Percentiles rank a stretch among this genome's conserved stretches.
Conservation (phyloP, 1,140 invertebrate species). For the Melipona quadrifasciata region DNA sequence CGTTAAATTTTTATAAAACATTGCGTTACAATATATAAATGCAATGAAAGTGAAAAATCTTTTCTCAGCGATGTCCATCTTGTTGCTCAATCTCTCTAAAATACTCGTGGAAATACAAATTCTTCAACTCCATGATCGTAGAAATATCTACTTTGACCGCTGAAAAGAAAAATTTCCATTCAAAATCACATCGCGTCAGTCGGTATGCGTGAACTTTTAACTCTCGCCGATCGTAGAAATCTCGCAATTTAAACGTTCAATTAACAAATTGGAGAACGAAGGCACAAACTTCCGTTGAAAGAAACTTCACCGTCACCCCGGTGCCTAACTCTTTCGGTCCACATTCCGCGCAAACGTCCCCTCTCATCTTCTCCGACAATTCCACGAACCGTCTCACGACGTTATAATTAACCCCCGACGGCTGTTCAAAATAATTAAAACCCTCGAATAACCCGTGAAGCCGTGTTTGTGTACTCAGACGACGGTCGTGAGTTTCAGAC, state of each 20-base stretch:
- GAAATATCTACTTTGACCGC: no score
- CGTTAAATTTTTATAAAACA: no score
- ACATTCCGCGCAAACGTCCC: background rate
- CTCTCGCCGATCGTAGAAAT: background rate
- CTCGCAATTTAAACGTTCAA: background rate
- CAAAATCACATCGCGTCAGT: no score
- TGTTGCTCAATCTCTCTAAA: no score
- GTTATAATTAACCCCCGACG: slow-evolving; percentile 32
- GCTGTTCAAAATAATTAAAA: slow-evolving; percentile 15
- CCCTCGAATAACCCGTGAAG: background rate
- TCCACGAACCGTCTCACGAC: background rate
- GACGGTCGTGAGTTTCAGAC: slow-evolving; percentile 56
- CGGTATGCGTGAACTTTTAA: no score
- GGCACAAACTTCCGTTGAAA: background rate
- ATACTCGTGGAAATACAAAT: no score
- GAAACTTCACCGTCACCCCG: no score
- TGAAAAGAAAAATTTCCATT: no score
- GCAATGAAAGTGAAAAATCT: no score
- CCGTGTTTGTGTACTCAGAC: background rate
- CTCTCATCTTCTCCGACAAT: background rate
- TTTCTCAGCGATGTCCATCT: no score
- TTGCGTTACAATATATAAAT: no score
- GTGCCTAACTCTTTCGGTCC: background rate
- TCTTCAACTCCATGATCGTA: no score
- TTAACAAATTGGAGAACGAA: background rate